Base-by-base conservation (phyloP, 64 coral and sea anemone species). In the Montipora foliosa region DNA sequence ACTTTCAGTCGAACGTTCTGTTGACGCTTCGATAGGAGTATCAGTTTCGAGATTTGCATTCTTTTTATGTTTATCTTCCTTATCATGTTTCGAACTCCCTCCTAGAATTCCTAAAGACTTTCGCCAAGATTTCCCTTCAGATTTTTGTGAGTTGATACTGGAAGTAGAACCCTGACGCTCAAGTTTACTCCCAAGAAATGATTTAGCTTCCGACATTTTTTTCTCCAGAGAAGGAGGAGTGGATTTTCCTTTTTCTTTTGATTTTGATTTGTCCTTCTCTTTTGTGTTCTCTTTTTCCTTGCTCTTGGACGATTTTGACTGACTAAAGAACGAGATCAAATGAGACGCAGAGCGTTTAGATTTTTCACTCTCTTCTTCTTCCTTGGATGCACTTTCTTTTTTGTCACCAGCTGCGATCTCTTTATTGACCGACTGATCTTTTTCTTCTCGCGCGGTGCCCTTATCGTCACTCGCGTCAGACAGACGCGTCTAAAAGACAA, bases 101-200 rank as follows among this genome's bases (percentile, higher is more conserved):
- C 82, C 82, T 4, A 86, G 64, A 86, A 86, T 86, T 47, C 82
- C 82, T 48, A 86, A n/a, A 3, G 82, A 86, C 47, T 71, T 86
- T 11, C 82, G 62, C 82, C 82, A 86, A 9, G 82, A 86, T 20
- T 71, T 86, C 5, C 82, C 64, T 46, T 86, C 82, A 44, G 81
- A 44, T 48, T 78, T 78, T 14, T 16, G 76, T 49, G 76, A 78
- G 13, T 45, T 11, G 3, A 46, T 78, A 50, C 76, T 78, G 13
- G 29, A 10, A 16, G 46, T 49, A 7, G 76, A 86, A 49, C 82
- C 64, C 82, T 68, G 16, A 11, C 82, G 82, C 67, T 86, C 82
- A 50, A 86, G 46, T 86, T 86, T 86, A 25, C 82, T 64, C 44
- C 62, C 82, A 0, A 53, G 37, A 2, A 64, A 1, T 49, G 62